Evolutionary conservation across 2,113 vertebrate species (phyloP).

Genomic region (Neogale vison): DNA sequence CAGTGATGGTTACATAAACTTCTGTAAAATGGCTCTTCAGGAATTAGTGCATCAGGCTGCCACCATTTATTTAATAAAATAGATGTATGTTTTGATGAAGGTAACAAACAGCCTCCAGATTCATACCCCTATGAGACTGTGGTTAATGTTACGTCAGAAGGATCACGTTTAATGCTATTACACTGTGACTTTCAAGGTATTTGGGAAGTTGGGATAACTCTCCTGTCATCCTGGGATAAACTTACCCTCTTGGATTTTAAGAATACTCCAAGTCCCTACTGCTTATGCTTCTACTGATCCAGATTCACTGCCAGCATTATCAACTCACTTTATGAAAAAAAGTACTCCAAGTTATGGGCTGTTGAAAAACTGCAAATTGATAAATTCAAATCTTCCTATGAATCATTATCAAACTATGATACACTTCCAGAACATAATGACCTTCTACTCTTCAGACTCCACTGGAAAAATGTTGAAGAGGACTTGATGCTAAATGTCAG

Average conservation of each 20-base stretch:
- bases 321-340: conserved; percentile 86
- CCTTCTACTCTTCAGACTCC: neutral
- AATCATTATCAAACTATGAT: neutral
- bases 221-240: conserved; percentile 90
- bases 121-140: conserved; percentile 83
- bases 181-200: conserved; percentile 66
- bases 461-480: neutral
- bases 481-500: neutral
- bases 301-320: conserved; percentile 85
- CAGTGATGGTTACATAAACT: neutral
- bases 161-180: conserved; percentile 83
- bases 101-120: conserved; percentile 48
- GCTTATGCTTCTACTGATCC: conserved; percentile 94
- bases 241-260: conserved; percentile 92
- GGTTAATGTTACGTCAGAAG: conserved; percentile 73
- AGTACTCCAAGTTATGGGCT: conserved; percentile 88
- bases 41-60: conserved; percentile 86
- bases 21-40: conserved; percentile 85
- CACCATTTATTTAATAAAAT: conserved; percentile 69
- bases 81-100: conserved; percentile 89
- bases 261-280: conserved; percentile 92
- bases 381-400: neutral
- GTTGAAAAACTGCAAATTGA: conserved; percentile 89
- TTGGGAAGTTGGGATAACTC: conserved; percentile 86
- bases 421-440: neutral